Conservation (phyloP, 2,888 invertebrate species). For the Tortrix viridana region DNA sequence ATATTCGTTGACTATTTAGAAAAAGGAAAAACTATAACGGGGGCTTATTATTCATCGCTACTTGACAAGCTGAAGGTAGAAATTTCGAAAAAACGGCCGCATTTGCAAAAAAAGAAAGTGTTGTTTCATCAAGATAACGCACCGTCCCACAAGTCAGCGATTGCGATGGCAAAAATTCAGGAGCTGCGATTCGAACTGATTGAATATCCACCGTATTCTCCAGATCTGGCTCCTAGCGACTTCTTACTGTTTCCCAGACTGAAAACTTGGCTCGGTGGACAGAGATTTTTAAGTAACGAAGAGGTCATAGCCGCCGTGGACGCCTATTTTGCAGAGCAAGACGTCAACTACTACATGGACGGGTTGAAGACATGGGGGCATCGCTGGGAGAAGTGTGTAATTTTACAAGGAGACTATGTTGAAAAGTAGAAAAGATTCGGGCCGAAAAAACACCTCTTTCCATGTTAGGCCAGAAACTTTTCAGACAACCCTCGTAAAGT, state of each 20-base stretch:
- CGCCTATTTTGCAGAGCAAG: neutral
- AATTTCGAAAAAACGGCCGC: conserved; percentile 13
- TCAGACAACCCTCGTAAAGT: neutral
- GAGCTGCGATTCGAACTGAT: conserved; percentile 30
- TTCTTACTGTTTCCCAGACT: conserved; percentile 26
- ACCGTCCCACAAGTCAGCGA: conserved; percentile 27
- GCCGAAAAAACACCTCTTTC: too few relatives aligned
- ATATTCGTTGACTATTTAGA: too few relatives aligned
- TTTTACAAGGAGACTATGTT: neutral
- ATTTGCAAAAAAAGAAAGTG: conserved; percentile 21
- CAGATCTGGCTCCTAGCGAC: conserved; percentile 17
- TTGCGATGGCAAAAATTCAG: conserved; percentile 34
- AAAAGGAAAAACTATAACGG: neutral
- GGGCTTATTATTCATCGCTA: conserved; percentile 3
- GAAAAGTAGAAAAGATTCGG: neutral
- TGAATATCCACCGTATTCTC: conserved; percentile 30
- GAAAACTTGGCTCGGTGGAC: neutral
- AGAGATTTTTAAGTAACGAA: too few relatives aligned
- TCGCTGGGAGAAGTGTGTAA: neutral
- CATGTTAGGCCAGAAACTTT: neutral
- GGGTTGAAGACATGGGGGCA: conserved; percentile 1
- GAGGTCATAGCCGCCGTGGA: too few relatives aligned
- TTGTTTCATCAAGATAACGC: conserved; percentile 37
- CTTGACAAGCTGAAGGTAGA: neutral
- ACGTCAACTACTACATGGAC: neutral